Evolutionary conservation across 1,140 invertebrate species (phyloP).

Genomic region (Streblospio benedicti): DNA sequence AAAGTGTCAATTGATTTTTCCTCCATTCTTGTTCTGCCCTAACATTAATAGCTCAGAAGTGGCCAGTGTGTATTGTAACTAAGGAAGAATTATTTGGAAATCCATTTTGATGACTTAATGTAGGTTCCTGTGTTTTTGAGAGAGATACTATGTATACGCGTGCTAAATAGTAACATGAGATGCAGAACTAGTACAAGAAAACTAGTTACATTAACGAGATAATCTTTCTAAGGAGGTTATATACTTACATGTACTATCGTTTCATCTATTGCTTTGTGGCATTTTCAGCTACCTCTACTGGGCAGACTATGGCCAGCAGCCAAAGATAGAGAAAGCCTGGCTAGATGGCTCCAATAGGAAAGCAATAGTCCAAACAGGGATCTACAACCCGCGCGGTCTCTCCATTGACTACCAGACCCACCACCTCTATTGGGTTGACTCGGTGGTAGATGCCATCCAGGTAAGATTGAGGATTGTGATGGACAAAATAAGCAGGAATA

Average conservation of each 20-base stretch:
- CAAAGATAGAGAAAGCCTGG: conserved; percentile 80
- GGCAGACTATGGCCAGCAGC: conserved; percentile 97
- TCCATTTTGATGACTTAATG: no score
- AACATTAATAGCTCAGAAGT: no score
- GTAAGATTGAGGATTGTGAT: no score
- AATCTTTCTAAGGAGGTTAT: not conserved
- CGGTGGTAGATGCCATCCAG: conserved; percentile 83
- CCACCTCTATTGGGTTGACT: conserved; percentile 96
- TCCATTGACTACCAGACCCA: conserved; percentile 89
- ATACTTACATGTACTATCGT: conserved; percentile 14
- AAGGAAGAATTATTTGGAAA: no score
- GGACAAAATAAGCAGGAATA: no score
- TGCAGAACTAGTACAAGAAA: not conserved
- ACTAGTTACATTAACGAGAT: not conserved
- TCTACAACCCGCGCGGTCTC: conserved; percentile 82
- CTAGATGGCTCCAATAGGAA: conserved; percentile 82
- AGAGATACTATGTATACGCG: not conserved
- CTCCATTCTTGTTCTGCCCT: no score
- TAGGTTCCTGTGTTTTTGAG: not conserved
- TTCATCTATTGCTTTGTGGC: not conserved
- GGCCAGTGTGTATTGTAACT: no score
- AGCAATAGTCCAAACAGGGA: conserved; percentile 78
- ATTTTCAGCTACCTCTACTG: conserved; percentile 69
- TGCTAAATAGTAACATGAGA: not conserved
- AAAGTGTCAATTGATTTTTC: no score